phyloP scores from a whole-genome alignment of 2,888 invertebrate species.

The Plagodis dolabraria region DNA sequence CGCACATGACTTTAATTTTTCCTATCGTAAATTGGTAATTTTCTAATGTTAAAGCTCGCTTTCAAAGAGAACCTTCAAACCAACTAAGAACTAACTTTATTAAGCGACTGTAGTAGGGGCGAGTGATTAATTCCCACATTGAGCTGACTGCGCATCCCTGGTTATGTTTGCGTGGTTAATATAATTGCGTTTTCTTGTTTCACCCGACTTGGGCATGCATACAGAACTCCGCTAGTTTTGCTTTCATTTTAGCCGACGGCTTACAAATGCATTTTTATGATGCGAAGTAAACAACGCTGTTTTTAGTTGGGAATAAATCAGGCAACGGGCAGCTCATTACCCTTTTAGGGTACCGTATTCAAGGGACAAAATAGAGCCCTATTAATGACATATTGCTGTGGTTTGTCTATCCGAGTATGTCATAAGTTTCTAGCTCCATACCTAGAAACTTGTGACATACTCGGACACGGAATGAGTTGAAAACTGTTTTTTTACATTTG shows the following conservation, averaged over 20 bases:
- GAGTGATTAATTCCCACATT: constrained; percentile 50
- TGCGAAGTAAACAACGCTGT: neutral
- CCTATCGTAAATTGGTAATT: too few relatives aligned
- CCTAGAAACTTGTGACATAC: too few relatives aligned
- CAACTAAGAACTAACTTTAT: neutral
- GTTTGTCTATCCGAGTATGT: too few relatives aligned
- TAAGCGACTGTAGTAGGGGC: constrained; percentile 38
- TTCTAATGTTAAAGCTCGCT: too few relatives aligned
- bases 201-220: constrained; percentile 19
- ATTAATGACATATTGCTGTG: too few relatives aligned
- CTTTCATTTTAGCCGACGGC: constrained; percentile 12
- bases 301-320: neutral
- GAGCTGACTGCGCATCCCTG: constrained; percentile 47
- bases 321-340: neutral
- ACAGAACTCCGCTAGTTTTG: constrained; percentile 17
- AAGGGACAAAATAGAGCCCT: too few relatives aligned
- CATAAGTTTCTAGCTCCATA: too few relatives aligned
- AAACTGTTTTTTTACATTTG: too few relatives aligned
- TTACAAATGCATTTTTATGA: neutral
- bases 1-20: too few relatives aligned
- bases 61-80: too few relatives aligned
- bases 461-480: too few relatives aligned
- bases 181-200: constrained; percentile 55
- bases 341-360: neutral
- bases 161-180: constrained; percentile 49